A percentile compares a stretch with the other conserved stretches of the same genome.
These are phyloP conservation scores for Bombus sylvicola DNA, from an alignment of 1,140 invertebrate genomes.

Conservation along the genomic window DNA sequence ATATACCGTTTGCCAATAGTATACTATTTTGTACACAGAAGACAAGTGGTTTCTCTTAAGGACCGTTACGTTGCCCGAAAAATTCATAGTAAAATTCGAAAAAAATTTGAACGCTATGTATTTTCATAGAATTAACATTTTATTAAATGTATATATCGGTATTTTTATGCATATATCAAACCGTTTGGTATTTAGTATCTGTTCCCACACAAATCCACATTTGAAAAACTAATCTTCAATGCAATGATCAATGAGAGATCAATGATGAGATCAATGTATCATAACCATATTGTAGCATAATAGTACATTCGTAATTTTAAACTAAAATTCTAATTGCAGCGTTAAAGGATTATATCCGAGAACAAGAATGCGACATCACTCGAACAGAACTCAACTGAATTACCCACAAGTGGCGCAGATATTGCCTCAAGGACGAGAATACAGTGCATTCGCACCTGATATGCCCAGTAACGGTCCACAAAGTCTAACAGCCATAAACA, in stretches of 20 bases:
- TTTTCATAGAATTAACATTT: background rate
- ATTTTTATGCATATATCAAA: no score
- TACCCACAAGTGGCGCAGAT: conserved; percentile 60
- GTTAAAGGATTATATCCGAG: conserved; percentile 13
- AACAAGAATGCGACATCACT: conserved; percentile 64
- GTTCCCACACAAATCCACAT: no score
- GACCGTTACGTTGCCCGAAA: no score
- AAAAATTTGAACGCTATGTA: background rate
- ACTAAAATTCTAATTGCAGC: conserved; percentile 23
- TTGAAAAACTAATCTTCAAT: no score
- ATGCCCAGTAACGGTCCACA: conserved; percentile 58
- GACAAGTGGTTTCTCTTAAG: background rate
- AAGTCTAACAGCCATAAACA: conserved; percentile 64
- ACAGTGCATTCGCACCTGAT: conserved; percentile 60
- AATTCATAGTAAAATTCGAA: background rate
- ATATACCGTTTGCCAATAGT: background rate
- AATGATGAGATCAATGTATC: no score
- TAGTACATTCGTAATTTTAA: background rate
- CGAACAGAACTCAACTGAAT: conserved; percentile 57
- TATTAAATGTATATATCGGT: no score
- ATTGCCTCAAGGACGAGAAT: conserved; percentile 54
- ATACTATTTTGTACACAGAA: background rate
- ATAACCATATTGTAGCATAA: no score
- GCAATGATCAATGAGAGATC: no score
- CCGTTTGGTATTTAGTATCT: no score